Evolutionary conservation across 2,113 vertebrate genomes (phyloP).

Genomic region (Bos javanicus): DNA sequence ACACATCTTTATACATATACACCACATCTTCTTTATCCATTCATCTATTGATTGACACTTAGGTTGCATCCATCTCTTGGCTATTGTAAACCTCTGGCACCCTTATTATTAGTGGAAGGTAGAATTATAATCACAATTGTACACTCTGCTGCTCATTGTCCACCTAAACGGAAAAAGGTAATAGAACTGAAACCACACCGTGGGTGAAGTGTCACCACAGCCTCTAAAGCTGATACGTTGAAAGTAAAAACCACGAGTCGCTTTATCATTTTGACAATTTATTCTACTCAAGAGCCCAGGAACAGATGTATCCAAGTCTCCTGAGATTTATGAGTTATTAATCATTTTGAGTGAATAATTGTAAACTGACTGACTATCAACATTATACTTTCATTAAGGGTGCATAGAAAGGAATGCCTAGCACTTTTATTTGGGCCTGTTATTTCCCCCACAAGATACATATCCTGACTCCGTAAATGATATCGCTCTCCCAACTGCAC

Average conservation of each 20-base stretch:
- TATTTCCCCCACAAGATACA: background rate
- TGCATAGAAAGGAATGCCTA: background rate
- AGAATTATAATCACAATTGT: background rate
- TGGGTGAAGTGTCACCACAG: background rate
- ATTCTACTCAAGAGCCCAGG: background rate
- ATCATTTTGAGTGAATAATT: slow-evolving; percentile 1
- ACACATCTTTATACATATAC: background rate
- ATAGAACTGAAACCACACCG: background rate
- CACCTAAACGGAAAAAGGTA: background rate
- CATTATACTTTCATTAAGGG: background rate
- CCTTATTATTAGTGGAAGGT: background rate
- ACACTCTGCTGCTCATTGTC: background rate
- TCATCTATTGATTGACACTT: background rate
- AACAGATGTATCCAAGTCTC: background rate
- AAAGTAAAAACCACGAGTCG: background rate
- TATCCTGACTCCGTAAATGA: background rate
- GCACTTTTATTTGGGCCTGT: background rate
- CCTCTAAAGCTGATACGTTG: background rate
- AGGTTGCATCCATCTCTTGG: background rate
- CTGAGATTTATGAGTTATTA: background rate
- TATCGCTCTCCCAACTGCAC: background rate
- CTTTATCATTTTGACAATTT: background rate
- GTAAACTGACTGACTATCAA: background rate
- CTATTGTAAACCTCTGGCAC: background rate
- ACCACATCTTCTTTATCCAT: background rate